Conservation (phyloP, 1,140 invertebrate species). For the Drosophila ambigua region DNA sequence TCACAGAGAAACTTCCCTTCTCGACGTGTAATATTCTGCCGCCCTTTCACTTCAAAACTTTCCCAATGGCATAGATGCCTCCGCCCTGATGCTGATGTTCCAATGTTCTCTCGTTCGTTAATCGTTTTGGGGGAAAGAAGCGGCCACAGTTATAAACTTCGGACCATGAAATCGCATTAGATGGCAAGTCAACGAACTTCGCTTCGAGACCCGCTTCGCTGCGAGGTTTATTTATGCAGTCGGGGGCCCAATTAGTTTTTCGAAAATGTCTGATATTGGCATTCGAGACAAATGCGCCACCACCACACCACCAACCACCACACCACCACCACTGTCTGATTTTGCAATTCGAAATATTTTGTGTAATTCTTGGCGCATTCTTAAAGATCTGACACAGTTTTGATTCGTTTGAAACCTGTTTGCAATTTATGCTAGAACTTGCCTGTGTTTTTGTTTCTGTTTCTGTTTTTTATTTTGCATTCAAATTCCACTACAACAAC, state of each 20-base stretch:
- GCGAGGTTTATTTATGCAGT: slow-evolving; percentile 46
- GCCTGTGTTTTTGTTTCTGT: slow-evolving; percentile 18
- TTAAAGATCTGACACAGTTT: slow-evolving; percentile 60
- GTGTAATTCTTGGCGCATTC: slow-evolving; percentile 58
- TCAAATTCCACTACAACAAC: slow-evolving; percentile 14
- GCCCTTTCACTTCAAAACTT: slow-evolving; percentile 36
- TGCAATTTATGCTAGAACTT: slow-evolving; percentile 36
- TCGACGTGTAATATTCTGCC: no score
- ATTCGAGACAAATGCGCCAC: slow-evolving; percentile 30
- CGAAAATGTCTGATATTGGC: slow-evolving; percentile 35
- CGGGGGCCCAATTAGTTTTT: slow-evolving; percentile 63
- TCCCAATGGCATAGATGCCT: slow-evolving; percentile 1
- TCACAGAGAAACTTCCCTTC: no score
- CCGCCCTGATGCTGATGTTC: neutral
- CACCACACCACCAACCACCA: no score
- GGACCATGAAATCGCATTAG: slow-evolving; percentile 58
- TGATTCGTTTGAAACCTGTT: slow-evolving; percentile 56
- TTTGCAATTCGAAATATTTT: slow-evolving; percentile 46
- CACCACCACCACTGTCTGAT: slow-evolving; percentile 49
- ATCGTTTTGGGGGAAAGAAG: slow-evolving; percentile 11
- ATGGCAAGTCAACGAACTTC: slow-evolving; percentile 46
- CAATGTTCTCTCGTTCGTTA: neutral
- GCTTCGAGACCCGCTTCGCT: slow-evolving; percentile 7
- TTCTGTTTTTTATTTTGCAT: slow-evolving; percentile 15
- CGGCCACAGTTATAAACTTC: slow-evolving; percentile 47